These are phyloP conservation scores for Lithophane leautieri DNA, from an alignment of 2,888 invertebrate genomes.

Conservation along the genomic window DNA sequence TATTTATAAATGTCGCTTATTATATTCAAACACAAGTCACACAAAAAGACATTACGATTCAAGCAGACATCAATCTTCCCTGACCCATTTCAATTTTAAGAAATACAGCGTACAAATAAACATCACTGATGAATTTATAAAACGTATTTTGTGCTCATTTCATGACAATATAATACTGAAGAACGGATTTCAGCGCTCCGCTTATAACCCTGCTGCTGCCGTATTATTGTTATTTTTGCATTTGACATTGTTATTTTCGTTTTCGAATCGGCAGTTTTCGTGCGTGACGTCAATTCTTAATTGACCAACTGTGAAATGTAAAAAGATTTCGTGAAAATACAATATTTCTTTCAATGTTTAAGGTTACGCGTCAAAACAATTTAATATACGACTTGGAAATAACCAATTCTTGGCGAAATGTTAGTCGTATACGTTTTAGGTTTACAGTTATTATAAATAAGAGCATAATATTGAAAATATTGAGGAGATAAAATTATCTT, in stretches of 20 bases:
- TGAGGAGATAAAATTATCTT: no score
- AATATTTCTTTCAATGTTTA: constrained; percentile 45
- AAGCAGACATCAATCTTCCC: constrained; percentile 27
- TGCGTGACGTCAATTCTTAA: constrained; percentile 65
- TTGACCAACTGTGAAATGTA: constrained; percentile 40
- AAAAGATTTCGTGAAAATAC: constrained; percentile 41
- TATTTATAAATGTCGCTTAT: not conserved
- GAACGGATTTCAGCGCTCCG: constrained; percentile 44
- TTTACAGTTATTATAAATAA: no score
- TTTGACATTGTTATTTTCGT: constrained; percentile 66
- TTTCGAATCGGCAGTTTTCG: constrained; percentile 41
- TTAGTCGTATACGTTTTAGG: not conserved
- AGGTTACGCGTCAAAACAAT: constrained; percentile 43
- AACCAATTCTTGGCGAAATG: not conserved
- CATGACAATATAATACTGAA: constrained; percentile 51
- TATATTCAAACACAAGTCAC: not conserved
- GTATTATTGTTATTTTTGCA: constrained; percentile 65
- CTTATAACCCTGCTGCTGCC: constrained; percentile 40
- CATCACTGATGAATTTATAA: constrained; percentile 36
- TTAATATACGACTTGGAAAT: constrained; percentile 15
- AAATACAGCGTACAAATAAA: constrained; percentile 33
- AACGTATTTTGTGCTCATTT: constrained; percentile 44
- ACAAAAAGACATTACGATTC: constrained; percentile 14
- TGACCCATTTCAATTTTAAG: constrained; percentile 53
- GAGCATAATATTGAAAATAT: no score